These are phyloP conservation scores for Meda fulgida DNA, from an alignment of 2,797 vertebrate species.

Conservation along the genomic window DNA sequence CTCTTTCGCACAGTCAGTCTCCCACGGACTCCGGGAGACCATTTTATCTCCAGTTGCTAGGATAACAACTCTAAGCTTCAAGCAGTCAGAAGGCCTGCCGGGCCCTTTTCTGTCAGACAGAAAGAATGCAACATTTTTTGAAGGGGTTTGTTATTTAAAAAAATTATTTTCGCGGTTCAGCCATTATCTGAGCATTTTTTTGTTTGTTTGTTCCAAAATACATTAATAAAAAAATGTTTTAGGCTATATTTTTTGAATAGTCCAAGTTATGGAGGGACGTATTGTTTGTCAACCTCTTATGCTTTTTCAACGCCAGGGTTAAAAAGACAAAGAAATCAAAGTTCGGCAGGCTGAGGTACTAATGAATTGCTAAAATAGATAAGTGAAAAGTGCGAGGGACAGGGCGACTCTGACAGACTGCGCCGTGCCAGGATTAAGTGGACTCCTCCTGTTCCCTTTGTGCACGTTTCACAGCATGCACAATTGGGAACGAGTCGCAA, in stretches of 20 bases:
- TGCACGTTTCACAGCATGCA: slow-evolving; percentile 72
- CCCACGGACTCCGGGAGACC: slow-evolving; percentile 71
- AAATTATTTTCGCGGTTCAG: slow-evolving; percentile 53
- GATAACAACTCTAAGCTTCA: slow-evolving; percentile 74
- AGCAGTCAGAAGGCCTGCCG: slow-evolving; percentile 67
- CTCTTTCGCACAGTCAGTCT: slow-evolving; percentile 69
- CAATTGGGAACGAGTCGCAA: slow-evolving; percentile 64
- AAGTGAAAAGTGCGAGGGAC: slow-evolving; percentile 68
- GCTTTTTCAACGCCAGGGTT: slow-evolving; percentile 69
- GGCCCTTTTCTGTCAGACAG: slow-evolving; percentile 56
- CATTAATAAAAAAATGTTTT: not conserved
- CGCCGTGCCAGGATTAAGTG: slow-evolving; percentile 74
- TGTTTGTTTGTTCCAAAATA: slow-evolving; percentile 43
- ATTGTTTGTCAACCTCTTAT: slow-evolving; percentile 23
- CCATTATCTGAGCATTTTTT: slow-evolving; percentile 37
- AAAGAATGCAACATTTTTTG: slow-evolving; percentile 54
- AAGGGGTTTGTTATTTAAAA: slow-evolving; percentile 60
- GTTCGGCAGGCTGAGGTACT: slow-evolving; percentile 59
- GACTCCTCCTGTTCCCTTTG: slow-evolving; percentile 76
- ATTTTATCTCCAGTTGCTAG: slow-evolving; percentile 74
- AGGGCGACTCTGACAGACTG: slow-evolving; percentile 66
- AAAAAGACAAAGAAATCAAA: slow-evolving; percentile 68
- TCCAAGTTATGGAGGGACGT: not conserved
- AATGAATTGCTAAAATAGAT: slow-evolving; percentile 74
- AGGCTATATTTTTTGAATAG: slow-evolving; percentile 20